Percentiles rank a stretch among this genome's conserved stretches.
These are phyloP conservation scores for Amazona ochrocephala DNA, from an alignment of 2,797 vertebrate species.

Conservation along the genomic window DNA sequence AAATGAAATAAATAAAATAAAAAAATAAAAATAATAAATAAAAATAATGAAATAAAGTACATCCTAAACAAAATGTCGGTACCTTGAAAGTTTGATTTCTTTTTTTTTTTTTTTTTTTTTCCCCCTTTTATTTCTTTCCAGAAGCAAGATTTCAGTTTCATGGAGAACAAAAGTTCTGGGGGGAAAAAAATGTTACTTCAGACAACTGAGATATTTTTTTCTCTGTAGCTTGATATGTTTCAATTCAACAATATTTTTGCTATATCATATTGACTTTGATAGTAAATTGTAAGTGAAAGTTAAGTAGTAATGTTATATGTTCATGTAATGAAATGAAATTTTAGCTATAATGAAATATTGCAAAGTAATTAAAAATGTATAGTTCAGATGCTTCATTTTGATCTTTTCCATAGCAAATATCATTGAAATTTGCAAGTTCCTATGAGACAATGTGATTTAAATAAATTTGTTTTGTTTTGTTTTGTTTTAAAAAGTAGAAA, in stretches of 20 bases:
- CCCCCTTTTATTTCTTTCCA: neutral
- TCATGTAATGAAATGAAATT: neutral
- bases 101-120: neutral
- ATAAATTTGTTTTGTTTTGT: neutral
- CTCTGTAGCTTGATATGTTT: neutral
- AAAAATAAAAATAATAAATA: no score
- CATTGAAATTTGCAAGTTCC: neutral
- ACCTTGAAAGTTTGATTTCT: neutral
- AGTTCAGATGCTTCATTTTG: neutral
- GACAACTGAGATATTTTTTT: neutral
- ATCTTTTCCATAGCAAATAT: neutral
- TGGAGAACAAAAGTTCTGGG: neutral
- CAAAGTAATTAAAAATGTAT: neutral
- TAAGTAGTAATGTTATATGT: neutral
- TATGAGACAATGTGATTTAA: neutral
- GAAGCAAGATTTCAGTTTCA: neutral
- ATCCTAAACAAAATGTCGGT: neutral
- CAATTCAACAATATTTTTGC: neutral
- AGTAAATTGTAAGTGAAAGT: neutral
- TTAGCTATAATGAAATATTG: neutral
- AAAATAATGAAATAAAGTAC: neutral
- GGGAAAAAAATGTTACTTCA: accelerated
- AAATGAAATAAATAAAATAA: neutral
- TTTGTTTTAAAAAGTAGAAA: neutral
- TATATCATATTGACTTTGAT: neutral